These are phyloP conservation scores for Drosophila quadrilineata DNA, from an alignment of 1,140 invertebrate species.

Conservation along the genomic window DNA sequence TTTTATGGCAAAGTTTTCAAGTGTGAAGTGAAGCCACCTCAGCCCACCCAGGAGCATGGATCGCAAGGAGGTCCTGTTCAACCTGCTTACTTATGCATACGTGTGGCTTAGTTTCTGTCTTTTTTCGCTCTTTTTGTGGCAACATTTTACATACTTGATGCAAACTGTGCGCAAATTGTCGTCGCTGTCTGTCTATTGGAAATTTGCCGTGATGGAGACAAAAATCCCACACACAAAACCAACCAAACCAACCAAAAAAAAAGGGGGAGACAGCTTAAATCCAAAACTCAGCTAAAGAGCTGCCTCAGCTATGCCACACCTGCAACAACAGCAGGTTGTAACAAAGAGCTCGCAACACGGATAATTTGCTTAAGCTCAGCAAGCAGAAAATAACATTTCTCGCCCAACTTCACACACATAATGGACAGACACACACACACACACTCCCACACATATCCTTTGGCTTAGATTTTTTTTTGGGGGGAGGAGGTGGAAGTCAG, in stretches of 20 bases:
- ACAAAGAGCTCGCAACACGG: slow-evolving; percentile 52
- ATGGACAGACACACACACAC: slow-evolving; percentile 40
- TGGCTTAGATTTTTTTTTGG: slow-evolving; percentile 10
- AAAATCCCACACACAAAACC: too few relatives aligned
- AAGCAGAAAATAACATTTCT: slow-evolving; percentile 75
- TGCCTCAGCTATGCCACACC: background rate
- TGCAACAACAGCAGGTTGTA: slow-evolving; percentile 3
- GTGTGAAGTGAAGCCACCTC: slow-evolving; percentile 18
- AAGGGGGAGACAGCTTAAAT: too few relatives aligned
- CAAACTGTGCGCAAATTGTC: slow-evolving; percentile 61
- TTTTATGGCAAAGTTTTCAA: slow-evolving; percentile 60
- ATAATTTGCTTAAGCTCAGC: slow-evolving; percentile 74
- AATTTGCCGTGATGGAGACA: too few relatives aligned
- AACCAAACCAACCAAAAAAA: background rate
- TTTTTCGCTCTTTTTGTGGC: too few relatives aligned
- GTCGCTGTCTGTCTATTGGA: slow-evolving; percentile 51
- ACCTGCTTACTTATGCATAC: slow-evolving; percentile 71
- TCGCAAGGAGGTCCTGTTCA: slow-evolving; percentile 3
- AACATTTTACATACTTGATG: slow-evolving; percentile 59
- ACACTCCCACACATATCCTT: too few relatives aligned
- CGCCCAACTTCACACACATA: slow-evolving; percentile 70
- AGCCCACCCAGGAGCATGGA: too few relatives aligned
- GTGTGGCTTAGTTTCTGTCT: slow-evolving; percentile 62
- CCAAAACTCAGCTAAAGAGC: too few relatives aligned
- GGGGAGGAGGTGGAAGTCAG: too few relatives aligned